Evolutionary conservation across 2,888 invertebrate species (phyloP), one percentile per base, ranked within the genome.

Genomic region (Nomada hirtipes): DNA sequence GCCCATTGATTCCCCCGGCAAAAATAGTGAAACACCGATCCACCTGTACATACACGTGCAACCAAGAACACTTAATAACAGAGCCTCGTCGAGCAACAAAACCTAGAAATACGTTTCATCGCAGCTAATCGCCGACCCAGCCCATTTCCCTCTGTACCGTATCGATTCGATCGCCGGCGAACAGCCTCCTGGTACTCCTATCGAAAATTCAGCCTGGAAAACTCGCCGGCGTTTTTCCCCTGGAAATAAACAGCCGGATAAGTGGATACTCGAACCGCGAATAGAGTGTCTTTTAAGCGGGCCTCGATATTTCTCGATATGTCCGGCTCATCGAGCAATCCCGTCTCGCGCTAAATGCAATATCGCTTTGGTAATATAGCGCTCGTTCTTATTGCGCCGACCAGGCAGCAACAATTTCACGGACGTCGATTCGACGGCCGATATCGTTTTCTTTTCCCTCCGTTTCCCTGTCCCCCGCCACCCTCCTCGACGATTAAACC

Each of bases 321-420:
- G 77, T 82, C 65, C 82, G 82, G 68, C 75, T 82, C 78, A 83
- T 83, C 82, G 83, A 83, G 70, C 83, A 83, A 78, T 76, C 77
- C 61, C 76, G 83, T 76, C 71, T 57, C 65, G 64, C 72, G 78
- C 64, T 75, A 72, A 76, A 72, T 72, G 78, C 82, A 82, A 82
- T 83, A 83, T 75, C 75, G 82, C 55, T 18, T n/a, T 13, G 59
- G 77, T 76, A 81, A 82, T 78, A 75, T 42, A 64, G 71, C 4
- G 82, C 23, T 71, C 61, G 72, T 77, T 82, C 76, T 83, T 83
- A 82, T 82, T 83, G 82, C 53, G 20, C 36, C n/a, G 57, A 4
- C 52, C 59, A 13, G n/a, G 7, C 23, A 69, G 69, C 64, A 59
- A 70, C 67, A 65, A 76, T 73, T 80, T 80, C 81, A 72, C 76